Percentiles rank a stretch among this genome's conserved stretches.
Conservation (phyloP, 2,888 invertebrate genomes). For the Tenthredo scrophulariae region DNA sequence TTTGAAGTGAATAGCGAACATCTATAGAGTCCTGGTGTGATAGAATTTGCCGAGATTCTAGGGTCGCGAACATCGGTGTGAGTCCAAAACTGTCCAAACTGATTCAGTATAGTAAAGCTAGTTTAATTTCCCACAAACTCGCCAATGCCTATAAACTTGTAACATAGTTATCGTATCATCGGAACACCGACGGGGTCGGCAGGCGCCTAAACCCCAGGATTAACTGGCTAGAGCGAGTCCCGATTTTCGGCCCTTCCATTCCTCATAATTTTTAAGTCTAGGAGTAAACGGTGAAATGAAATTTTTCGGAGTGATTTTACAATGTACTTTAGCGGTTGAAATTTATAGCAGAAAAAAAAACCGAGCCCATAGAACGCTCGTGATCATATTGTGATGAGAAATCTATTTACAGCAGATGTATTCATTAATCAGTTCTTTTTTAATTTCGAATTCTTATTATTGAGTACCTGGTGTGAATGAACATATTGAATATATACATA, state of each 20-base stretch:
- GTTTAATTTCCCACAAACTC: conserved; percentile 32
- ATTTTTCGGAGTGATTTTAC: neutral
- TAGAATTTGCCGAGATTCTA: neutral
- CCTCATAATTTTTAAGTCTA: neutral
- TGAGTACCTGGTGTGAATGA: neutral
- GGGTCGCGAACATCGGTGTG: neutral
- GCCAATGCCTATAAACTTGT: conserved; percentile 27
- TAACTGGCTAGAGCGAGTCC: neutral
- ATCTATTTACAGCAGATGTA: neutral
- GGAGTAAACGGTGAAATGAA: neutral
- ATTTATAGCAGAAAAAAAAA: too few relatives aligned
- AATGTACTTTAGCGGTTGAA: neutral
- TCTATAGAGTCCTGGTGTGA: neutral
- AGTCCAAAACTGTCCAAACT: conserved; percentile 35
- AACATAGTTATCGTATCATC: conserved; percentile 40
- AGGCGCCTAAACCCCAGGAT: neutral
- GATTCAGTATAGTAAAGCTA: conserved; percentile 1
- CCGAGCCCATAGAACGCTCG: too few relatives aligned
- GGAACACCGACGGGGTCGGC: conserved; percentile 11
- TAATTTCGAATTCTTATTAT: neutral
- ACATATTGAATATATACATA: neutral
- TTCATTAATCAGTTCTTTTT: neutral
- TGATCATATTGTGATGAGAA: neutral
- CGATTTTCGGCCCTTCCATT: neutral
- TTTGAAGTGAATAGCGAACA: neutral